Base-by-base conservation (phyloP, 2,797 vertebrate species). In the Amazonetta brasiliensis region DNA sequence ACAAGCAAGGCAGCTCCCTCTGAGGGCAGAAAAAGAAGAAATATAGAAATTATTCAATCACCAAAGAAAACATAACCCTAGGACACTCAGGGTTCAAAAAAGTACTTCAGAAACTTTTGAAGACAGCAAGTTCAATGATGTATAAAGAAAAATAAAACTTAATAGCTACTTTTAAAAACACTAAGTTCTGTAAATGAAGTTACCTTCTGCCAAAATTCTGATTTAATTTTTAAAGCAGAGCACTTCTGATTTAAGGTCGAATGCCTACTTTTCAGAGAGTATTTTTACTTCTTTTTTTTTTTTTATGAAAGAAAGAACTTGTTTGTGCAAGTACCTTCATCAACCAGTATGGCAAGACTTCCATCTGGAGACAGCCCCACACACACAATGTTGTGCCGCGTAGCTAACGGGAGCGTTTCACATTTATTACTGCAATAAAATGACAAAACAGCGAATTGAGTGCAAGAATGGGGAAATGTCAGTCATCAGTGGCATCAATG, bases 361-460 rank as follows among this genome's bases (percentile, higher is more conserved):
- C 99, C 99, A 41, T 99, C 98, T 0, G 99, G 99, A 77, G 99
- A 99, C 39, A 99, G 97, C n/a, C 98, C 99, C 69, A 99, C 98
- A 1, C 99, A 99, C 3, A 96, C 97, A 22, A 99, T 98, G 74
- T 99, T 99, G 96, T 99, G 99, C 5, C 97, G 97, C 0, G 99
- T 98, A 74, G 99, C 99, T 88, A 99, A 9, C 0, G 99, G 99
- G 31, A 99, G 91, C 0, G 99, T 99, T 95, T 99, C 99, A 1
- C 99, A 99, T 52, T 98, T 99, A 95, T 99, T 99, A 97, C 99
- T 99, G 62, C 18, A 84, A 92, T 30, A n/a, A 87, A 33, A 90
- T 28, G 39, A 80, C 5, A 48, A 20, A 63, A 12, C 3, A 41
- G 39, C 20, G 30, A 52, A 33, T 2, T 0, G 3, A 9, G 9